phyloP scores from a whole-genome alignment of 2,888 invertebrate species.

The Cerceris rybyensis region DNA sequence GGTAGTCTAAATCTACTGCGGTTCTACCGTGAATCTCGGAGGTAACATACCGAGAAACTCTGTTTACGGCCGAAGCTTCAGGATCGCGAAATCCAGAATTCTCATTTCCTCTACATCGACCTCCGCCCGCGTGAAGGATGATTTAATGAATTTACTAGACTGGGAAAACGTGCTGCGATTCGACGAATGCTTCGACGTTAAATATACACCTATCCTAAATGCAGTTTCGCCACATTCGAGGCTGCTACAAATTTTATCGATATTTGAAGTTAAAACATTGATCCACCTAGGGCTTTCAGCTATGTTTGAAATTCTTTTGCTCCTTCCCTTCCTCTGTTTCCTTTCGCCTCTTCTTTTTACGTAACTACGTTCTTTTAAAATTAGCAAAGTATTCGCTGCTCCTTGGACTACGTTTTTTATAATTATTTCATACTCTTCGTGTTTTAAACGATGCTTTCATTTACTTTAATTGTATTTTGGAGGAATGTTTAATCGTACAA shows the following conservation, averaged over 20 bases:
- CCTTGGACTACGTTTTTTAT: too few relatives aligned
- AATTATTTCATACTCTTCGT: too few relatives aligned
- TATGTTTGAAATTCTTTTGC: too few relatives aligned
- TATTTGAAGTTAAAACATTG: not conserved
- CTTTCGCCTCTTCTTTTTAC: too few relatives aligned
- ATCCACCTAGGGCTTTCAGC: too few relatives aligned
- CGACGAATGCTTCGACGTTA: not conserved
- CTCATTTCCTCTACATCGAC: conserved; percentile 59
- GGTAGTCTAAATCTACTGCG: conserved; percentile 55
- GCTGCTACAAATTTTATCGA: not conserved
- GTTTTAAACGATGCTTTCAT: too few relatives aligned
- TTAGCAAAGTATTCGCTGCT: too few relatives aligned
- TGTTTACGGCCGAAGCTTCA: conserved; percentile 56
- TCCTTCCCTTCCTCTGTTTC: too few relatives aligned
- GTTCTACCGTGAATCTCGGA: conserved; percentile 58
- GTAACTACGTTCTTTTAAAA: too few relatives aligned
- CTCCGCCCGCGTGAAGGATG: conserved; percentile 45
- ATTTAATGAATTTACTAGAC: conserved; percentile 53
- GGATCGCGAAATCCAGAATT: conserved; percentile 56
- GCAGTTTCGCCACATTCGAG: not conserved
- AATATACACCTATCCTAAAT: not conserved
- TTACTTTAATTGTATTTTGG: too few relatives aligned
- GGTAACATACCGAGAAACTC: conserved; percentile 64
- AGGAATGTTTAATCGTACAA: too few relatives aligned
- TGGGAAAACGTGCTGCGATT: conserved; percentile 10